Base-by-base conservation (phyloP, 2,113 vertebrate genomes). In the Microtus pennsylvanicus region DNA sequence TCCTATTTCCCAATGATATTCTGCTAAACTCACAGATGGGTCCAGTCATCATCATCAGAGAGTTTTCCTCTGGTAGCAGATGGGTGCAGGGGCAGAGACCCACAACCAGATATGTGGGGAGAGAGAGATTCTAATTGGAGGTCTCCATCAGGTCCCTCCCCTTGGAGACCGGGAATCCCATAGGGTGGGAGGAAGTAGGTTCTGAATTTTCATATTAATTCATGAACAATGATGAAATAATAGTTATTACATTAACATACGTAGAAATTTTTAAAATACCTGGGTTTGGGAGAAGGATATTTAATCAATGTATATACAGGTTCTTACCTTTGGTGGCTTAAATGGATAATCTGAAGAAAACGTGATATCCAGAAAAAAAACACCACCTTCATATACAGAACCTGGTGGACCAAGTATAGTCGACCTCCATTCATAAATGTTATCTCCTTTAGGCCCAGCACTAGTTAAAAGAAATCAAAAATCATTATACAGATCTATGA, bases 261-360 rank as follows among this genome's bases (percentile, higher is more conserved):
- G 67, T 74, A 76, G 77, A 87, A 91, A 50, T 5, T 85, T 85
- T 47, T 87, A 77, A 7, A 80, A 91, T 82, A 92, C 75, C 47
- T 78, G 7, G 21, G 72, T 90, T 94, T 88, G 26, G 10, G 30
- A 88, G 19, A 70, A 89, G 47, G 8, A 28, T 47, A 89, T 89
- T 67, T 81, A 93, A 97, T 91, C 17, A 87, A 94, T 6, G 3
- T 22, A 95, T 26, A 86, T 97, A 42, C 76, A 96, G 89, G 95
- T 69, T 94, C 99, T 99, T 98, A 99, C 99, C 99, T 99, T 99
- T 98, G 99, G 99, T 97, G 99, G 99, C 97, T 99, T 99, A 98
- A 99, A 99, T 97, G 99, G 99, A 98, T 99, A 99, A 98, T 99
- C 99, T 92, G 99, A 99, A 93, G 99, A 99, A 99, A 99, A 99